Percentiles rank a stretch among this genome's conserved stretches.
phyloP scores from a whole-genome alignment of 2,113 vertebrate species.

The Copsychus sechellarum region DNA sequence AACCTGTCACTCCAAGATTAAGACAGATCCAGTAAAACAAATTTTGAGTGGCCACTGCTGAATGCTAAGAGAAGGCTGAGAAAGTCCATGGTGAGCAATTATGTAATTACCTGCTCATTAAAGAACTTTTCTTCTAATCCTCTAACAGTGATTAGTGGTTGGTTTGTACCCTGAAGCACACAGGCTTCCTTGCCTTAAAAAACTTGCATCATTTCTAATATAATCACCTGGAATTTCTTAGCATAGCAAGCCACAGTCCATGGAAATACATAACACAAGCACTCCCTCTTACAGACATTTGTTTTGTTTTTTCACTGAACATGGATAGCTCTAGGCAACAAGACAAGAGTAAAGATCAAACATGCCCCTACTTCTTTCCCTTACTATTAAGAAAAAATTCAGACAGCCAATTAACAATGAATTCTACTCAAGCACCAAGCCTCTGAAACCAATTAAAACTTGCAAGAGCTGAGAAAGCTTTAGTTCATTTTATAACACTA shows the following conservation, averaged over 20 bases:
- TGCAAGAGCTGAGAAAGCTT: not conserved
- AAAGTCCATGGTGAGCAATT: not conserved
- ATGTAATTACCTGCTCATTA: constrained; percentile 3
- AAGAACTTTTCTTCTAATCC: not conserved
- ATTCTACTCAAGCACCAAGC: not conserved
- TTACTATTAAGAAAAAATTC: not conserved
- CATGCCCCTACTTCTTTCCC: not conserved
- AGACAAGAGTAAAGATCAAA: not conserved
- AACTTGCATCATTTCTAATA: not conserved
- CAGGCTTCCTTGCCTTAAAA: not conserved
- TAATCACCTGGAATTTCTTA: not conserved
- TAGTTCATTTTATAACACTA: not conserved
- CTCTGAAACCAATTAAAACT: not conserved
- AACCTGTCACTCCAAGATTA: not conserved
- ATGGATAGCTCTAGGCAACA: not conserved
- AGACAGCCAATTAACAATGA: not conserved
- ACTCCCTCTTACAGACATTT: not conserved
- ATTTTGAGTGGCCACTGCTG: not conserved
- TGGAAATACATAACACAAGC: not conserved
- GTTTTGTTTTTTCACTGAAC: not conserved
- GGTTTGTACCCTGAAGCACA: not conserved
- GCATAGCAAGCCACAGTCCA: not conserved
- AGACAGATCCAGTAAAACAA: not conserved
- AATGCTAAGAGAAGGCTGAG: not conserved
- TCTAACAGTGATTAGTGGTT: not conserved